Conservation (phyloP, 2,113 vertebrate species). For the Xiphorhynchus elegans region DNA sequence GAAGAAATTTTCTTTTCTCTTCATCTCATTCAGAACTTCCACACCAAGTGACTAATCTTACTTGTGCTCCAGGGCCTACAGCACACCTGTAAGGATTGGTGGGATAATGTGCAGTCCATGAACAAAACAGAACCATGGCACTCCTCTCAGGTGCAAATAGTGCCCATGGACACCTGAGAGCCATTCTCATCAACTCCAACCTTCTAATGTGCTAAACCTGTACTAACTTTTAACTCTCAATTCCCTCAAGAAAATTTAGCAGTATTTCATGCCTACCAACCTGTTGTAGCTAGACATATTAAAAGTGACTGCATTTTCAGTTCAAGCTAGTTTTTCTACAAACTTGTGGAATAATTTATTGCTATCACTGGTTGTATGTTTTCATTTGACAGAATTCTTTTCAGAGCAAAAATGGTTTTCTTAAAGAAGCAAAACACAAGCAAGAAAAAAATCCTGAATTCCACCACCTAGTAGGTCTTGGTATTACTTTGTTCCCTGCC, state of each 20-base stretch:
- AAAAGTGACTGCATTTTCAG: neutral
- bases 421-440: neutral
- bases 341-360: neutral
- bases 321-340: neutral
- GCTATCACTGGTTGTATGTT: neutral
- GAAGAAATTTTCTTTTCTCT: conserved; percentile 68
- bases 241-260: neutral
- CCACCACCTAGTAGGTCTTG: neutral
- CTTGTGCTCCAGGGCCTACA: neutral
- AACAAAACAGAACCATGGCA: conserved; percentile 67
- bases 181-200: neutral
- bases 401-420: neutral
- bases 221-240: neutral
- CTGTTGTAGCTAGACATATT: neutral
- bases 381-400: neutral
- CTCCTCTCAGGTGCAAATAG: conserved; percentile 41
- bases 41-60: conserved; percentile 70
- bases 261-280: neutral
- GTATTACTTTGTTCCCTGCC: neutral
- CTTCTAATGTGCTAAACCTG: neutral
- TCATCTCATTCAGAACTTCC: conserved; percentile 78
- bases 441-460: neutral
- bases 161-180: neutral
- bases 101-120: conserved; percentile 73
- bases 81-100: conserved; percentile 74